A percentile compares a stretch with the other conserved stretches of the same genome.
Conservation (phyloP, 2,797 vertebrate genomes). For the Simalia tracyae region DNA sequence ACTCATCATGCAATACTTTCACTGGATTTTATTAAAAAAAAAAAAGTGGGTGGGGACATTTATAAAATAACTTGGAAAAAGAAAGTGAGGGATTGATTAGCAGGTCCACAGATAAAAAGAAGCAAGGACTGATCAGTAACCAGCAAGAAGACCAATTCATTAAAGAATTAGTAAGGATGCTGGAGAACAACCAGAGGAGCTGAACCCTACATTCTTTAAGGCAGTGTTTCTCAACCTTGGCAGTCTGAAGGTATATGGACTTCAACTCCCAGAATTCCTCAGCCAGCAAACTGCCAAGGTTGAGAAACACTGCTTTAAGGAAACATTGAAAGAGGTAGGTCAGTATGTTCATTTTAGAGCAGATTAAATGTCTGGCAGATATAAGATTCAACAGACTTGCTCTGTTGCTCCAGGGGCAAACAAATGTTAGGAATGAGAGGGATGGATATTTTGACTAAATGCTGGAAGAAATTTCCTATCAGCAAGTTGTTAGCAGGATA, state of each 20-base stretch:
- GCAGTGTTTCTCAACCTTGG: too few species aligned
- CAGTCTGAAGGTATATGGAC: too few species aligned
- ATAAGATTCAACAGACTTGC: not conserved
- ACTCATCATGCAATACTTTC: not conserved
- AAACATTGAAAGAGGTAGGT: not conserved
- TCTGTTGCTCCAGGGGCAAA: not conserved
- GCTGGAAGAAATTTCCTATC: not conserved
- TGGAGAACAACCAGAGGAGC: not conserved
- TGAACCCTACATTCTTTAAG: not conserved
- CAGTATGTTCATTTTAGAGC: not conserved
- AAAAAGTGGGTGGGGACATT: not conserved
- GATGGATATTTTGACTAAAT: not conserved
- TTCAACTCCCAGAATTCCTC: too few species aligned
- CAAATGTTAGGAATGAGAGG: not conserved
- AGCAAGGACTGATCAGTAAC: not conserved
- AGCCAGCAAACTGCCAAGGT: too few species aligned
- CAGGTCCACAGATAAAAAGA: not conserved
- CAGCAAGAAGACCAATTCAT: not conserved
- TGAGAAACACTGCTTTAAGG: not conserved
- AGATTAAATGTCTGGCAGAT: not conserved
- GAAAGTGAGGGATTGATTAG: not conserved
- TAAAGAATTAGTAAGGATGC: not conserved
- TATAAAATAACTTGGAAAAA: not conserved
- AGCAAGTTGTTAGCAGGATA: not conserved
- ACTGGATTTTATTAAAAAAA: not conserved